Conservation (phyloP, 2,113 vertebrate genomes). For the Neodon shergylaensis region DNA sequence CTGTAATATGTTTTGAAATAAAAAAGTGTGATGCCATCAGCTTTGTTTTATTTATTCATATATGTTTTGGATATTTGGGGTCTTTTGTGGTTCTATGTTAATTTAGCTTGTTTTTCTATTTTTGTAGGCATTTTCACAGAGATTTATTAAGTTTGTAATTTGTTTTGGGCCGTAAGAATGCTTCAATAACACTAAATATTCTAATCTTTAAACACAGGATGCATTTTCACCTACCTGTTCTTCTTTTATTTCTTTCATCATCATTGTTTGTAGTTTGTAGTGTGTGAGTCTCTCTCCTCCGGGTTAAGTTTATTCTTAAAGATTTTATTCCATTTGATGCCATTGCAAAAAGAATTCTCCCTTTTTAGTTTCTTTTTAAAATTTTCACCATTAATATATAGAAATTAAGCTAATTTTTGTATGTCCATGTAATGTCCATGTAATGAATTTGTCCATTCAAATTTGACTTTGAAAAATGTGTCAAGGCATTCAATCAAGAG, state of each 20-base stretch:
- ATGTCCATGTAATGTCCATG: not conserved
- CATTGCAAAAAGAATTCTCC: not conserved
- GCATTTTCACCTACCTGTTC: not conserved
- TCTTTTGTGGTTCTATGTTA: not conserved
- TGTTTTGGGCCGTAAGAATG: not conserved
- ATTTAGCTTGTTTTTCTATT: not conserved
- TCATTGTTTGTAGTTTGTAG: not conserved
- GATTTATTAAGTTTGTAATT: conserved; percentile 24
- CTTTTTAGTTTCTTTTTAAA: not conserved
- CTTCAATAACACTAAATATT: conserved; percentile 29
- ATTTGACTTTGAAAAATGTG: conserved; percentile 34
- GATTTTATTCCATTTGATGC: conserved; percentile 15
- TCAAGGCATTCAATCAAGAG: conserved; percentile 29
- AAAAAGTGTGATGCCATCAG: not conserved
- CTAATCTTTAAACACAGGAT: not conserved
- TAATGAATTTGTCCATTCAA: not conserved
- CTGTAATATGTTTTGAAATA: conserved; percentile 42
- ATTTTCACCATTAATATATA: conserved; percentile 8
- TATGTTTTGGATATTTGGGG: not conserved
- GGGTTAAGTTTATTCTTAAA: conserved; percentile 22
- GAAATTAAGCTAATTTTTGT: not conserved
- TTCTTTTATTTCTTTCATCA: conserved; percentile 9
- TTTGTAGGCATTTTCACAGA: conserved; percentile 17
- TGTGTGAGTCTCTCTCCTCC: not conserved
- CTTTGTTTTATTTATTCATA: conserved; percentile 24